phyloP scores from a whole-genome alignment of 2,888 invertebrate species.

The Pseudococcus jackbeardsleyi region DNA sequence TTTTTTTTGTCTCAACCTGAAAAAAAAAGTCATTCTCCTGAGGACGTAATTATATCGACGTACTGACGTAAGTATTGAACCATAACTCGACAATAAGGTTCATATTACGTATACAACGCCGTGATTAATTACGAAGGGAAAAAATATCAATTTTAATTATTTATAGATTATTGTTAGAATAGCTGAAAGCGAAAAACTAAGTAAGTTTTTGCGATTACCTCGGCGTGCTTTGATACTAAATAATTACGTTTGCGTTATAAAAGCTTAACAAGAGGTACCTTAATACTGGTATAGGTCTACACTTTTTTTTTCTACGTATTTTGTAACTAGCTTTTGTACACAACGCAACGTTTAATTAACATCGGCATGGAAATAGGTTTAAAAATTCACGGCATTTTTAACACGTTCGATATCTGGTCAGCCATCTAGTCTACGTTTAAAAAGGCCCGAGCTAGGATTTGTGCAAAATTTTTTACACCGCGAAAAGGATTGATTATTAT shows the following conservation, averaged over 20 bases:
- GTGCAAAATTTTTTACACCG: not conserved
- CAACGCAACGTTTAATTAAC: conserved; percentile 41
- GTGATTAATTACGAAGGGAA: conserved; percentile 16
- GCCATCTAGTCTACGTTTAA: conserved; percentile 25
- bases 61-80: not conserved
- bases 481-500: not conserved
- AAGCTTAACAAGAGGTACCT: conserved; percentile 48
- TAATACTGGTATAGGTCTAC: conserved; percentile 19
- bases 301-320: not conserved
- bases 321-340: not conserved
- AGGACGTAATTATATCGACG: not conserved
- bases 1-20: too few relatives aligned
- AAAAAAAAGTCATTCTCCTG: not conserved
- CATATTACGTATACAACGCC: not conserved
- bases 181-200: conserved; percentile 36
- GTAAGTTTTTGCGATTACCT: conserved; percentile 12
- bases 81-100: not conserved
- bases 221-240: conserved; percentile 4
- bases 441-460: not conserved
- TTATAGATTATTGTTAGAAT: conserved; percentile 45
- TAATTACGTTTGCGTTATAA: conserved; percentile 45
- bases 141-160: conserved; percentile 46
- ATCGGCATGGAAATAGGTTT: conserved; percentile 40
- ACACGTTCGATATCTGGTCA: conserved; percentile 41
- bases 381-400: conserved; percentile 33